Evolutionary conservation across 2,113 vertebrate species (phyloP).

Genomic region (Caloenas nicobarica): DNA sequence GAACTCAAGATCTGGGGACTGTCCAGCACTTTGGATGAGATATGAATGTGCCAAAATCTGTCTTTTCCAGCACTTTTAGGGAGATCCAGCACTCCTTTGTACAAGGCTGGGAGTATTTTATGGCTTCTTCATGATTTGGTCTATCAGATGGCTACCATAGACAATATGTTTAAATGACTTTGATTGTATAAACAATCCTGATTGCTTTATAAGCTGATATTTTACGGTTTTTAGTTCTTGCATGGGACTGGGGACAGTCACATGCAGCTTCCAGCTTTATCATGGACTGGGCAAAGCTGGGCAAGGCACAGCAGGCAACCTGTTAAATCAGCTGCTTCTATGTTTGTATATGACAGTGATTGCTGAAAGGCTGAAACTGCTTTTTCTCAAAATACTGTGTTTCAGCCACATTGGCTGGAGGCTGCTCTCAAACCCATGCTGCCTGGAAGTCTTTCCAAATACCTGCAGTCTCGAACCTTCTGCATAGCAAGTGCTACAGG

Average conservation of each 20-base stretch:
- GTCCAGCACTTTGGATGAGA: neutral
- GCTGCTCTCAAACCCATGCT: neutral
- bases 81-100: neutral
- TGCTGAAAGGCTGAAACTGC: neutral
- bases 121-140: no score
- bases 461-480: neutral
- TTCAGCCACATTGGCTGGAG: neutral
- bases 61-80: neutral
- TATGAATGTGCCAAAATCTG: neutral
- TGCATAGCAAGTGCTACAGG: neutral
- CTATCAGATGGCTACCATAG: no score
- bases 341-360: neutral
- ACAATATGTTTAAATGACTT: no score
- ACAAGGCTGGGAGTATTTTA: neutral
- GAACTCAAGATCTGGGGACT: neutral
- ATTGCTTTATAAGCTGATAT: no score
- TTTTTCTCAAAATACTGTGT: constrained; percentile 5
- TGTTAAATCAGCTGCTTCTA: neutral
- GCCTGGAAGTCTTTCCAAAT: constrained; percentile 2
- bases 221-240: neutral
- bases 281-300: neutral
- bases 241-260: neutral
- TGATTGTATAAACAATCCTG: no score
- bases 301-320: neutral
- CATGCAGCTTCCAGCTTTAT: neutral